These are phyloP conservation scores for Drosophila picticornis DNA, from an alignment of 2,888 invertebrate species.

Conservation along the genomic window DNA sequence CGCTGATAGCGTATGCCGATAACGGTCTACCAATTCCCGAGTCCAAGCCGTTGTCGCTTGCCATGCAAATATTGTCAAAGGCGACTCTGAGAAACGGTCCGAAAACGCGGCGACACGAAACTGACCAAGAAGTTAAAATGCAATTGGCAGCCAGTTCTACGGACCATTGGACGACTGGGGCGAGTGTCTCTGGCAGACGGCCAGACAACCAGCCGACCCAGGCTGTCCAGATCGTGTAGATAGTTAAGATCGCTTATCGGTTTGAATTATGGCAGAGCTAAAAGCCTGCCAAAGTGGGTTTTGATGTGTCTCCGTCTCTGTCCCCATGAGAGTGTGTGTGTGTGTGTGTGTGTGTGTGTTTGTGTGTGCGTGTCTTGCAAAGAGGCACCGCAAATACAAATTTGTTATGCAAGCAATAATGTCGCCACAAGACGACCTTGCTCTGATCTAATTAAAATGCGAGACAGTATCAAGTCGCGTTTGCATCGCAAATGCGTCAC, in stretches of 20 bases:
- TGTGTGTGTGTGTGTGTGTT: neutral
- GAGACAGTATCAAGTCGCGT: neutral
- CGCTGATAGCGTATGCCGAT: constrained; percentile 69
- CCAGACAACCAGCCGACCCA: constrained; percentile 8
- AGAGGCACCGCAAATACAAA: constrained; percentile 39
- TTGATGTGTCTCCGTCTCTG: constrained; percentile 27
- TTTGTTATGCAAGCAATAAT: constrained; percentile 70
- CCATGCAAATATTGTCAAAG: constrained; percentile 74
- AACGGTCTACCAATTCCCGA: constrained; percentile 49
- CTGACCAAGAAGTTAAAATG: constrained; percentile 58
- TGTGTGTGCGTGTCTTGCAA: constrained; percentile 11
- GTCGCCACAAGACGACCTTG: constrained; percentile 61
- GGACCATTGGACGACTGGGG: constrained; percentile 7
- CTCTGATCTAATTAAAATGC: constrained; percentile 56
- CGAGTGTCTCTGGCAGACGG: constrained; percentile 30
- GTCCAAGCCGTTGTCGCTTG: constrained; percentile 10
- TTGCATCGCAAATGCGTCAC: constrained; percentile 18
- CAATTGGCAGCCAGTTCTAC: constrained; percentile 52
- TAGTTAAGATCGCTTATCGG: constrained; percentile 79
- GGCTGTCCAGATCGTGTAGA: constrained; percentile 78
- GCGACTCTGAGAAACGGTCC: constrained; percentile 3
- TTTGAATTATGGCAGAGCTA: constrained; percentile 80
- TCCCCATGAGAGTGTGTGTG: neutral
- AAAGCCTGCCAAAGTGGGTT: constrained; percentile 74
- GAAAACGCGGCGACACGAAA: constrained; percentile 24